phyloP scores from a whole-genome alignment of 2,888 invertebrate species.

The Ichneumon xanthorius region DNA sequence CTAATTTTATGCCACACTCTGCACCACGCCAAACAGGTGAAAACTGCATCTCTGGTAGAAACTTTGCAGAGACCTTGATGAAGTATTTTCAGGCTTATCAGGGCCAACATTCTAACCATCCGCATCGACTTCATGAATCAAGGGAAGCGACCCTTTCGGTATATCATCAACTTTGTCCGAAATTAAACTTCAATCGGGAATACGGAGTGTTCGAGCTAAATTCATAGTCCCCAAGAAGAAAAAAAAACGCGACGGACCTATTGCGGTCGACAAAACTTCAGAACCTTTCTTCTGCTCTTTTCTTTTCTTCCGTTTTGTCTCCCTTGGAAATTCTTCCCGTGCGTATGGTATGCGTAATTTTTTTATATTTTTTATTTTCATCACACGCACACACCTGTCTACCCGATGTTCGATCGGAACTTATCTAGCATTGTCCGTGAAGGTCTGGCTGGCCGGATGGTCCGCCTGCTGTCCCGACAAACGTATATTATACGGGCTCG shows the following conservation, averaged over 20 bases:
- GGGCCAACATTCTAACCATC: background rate
- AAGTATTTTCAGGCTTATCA: background rate
- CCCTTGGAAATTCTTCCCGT: conserved; percentile 19
- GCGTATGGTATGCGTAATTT: background rate
- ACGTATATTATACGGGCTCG: conserved; percentile 51
- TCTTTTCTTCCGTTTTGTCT: background rate
- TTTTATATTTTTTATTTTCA: conserved; percentile 7
- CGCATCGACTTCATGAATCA: background rate
- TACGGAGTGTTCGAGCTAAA: background rate
- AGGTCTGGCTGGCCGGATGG: conserved; percentile 41
- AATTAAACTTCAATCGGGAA: background rate
- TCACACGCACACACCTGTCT: conserved; percentile 41
- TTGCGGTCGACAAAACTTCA: background rate
- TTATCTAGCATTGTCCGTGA: conserved; percentile 40
- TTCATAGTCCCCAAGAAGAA: background rate
- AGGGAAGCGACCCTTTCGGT: background rate
- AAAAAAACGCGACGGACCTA: background rate
- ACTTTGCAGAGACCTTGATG: background rate
- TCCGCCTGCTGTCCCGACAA: conserved; percentile 26
- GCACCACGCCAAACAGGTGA: background rate
- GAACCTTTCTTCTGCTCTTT: background rate
- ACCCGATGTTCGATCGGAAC: conserved; percentile 27
- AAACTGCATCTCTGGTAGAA: background rate
- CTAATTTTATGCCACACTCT: background rate
- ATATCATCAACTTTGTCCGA: background rate